These are phyloP conservation scores for Agrotis ipsilon DNA, from an alignment of 2,888 invertebrate genomes.

Conservation along the genomic window DNA sequence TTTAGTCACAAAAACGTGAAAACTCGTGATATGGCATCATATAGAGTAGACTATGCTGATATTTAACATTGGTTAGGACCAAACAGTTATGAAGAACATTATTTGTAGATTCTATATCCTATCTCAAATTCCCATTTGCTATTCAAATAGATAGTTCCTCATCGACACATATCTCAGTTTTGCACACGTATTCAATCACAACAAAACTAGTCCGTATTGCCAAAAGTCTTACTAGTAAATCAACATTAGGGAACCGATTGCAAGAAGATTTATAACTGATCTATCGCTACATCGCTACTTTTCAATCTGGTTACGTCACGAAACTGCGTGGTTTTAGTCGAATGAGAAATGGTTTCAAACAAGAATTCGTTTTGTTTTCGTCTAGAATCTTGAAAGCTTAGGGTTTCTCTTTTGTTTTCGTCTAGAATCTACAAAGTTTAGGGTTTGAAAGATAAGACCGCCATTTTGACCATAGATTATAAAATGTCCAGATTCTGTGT, in stretches of 20 bases:
- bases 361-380: neutral
- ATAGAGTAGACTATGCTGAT: neutral
- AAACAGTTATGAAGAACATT: no score
- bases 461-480: no score
- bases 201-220: conserved; percentile 17
- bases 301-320: conserved; percentile 30
- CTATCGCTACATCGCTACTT: neutral
- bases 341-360: conserved; percentile 8
- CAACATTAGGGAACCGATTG: conserved; percentile 35
- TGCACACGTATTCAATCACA: conserved; percentile 33
- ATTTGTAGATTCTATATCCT: no score
- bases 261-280: conserved; percentile 32
- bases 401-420: conserved; percentile 1
- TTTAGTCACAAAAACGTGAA: no score
- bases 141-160: neutral
- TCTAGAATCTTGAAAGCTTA: neutral
- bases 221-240: conserved; percentile 39
- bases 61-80: neutral
- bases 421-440: neutral
- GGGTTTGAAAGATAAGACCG: neutral
- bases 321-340: conserved; percentile 5
- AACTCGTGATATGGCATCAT: no score
- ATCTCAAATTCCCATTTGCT: neutral
- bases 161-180: conserved; percentile 13
- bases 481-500: no score